Base-by-base conservation (phyloP, 2,888 invertebrate genomes). In the Folsomia manolachei region DNA sequence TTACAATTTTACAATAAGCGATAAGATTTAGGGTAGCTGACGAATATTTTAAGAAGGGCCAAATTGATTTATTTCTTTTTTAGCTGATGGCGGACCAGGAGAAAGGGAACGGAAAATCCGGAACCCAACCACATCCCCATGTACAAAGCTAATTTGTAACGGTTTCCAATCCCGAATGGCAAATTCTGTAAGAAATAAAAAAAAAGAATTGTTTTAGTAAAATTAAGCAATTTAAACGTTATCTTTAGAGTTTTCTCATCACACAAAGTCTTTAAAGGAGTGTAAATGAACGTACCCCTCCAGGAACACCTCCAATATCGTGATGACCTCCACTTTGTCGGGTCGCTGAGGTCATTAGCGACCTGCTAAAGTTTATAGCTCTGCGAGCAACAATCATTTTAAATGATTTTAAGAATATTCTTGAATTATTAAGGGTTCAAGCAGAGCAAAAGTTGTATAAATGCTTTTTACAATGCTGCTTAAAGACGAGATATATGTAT, bases 71-170 rank as follows among this genome's bases (percentile, higher is more conserved):
- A 83, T 77, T 84, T 83, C 82, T 93, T 93, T 75, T 90, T 85
- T 78, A 94, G 86, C 84, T 93, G 93, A 84, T 93, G 91, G 81
- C 93, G 89, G 73, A 91, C 86, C 80, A 92, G 86, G 71, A 93
- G 84, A 87, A 91, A 94, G 0, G 94, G 94, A 4, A 89, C 86
- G 18, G 88, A 88, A 71, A 94, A 87, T 27, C 91, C 94, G 60
- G 91, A 90, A 69, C 92, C 92, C 79, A 90, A 89, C 86, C 88
- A 94, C n/a, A 89, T 80, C 74, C 89, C 88, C 85, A 93, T 92
- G 75, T 86, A 82, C 0, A 87, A 87, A 0, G 92, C 91, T 81
- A 94, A 83, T 84, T 88, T 90, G 85, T 89, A 90, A 69, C 90
- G 88, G 86, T 94, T 94, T 76, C 83, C 81, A 79, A 93, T 87